Percentiles rank a stretch among this genome's conserved stretches.
These are phyloP conservation scores for Fundulus diaphanus DNA, from an alignment of 2,797 vertebrate genomes.

Conservation along the genomic window DNA sequence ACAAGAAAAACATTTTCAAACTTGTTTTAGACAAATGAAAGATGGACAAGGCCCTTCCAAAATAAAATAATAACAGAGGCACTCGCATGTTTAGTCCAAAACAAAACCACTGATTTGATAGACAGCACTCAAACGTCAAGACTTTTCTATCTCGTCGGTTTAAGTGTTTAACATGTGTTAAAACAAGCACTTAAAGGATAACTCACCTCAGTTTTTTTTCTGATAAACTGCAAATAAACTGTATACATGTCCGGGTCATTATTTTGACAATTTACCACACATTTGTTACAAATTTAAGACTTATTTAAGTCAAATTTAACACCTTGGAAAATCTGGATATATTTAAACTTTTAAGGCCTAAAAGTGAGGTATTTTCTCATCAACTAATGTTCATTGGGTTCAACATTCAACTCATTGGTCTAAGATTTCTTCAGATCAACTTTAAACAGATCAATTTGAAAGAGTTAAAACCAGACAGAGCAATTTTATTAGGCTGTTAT, in stretches of 20 bases:
- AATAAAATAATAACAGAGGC: background rate
- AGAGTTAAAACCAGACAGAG: too few relatives aligned
- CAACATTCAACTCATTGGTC: too few relatives aligned
- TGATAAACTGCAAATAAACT: too few relatives aligned
- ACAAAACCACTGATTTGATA: background rate
- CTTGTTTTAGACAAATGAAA: background rate
- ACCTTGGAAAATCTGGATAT: background rate
- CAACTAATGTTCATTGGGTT: too few relatives aligned
- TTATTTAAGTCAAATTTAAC: background rate
- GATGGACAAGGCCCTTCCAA: background rate
- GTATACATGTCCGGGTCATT: too few relatives aligned
- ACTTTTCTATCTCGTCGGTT: background rate
- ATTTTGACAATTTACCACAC: too few relatives aligned
- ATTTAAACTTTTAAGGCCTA: background rate
- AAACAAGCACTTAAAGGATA: background rate
- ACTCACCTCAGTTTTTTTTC: too few relatives aligned
- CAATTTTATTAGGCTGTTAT: background rate
- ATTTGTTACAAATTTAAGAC: background rate
- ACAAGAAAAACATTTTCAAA: background rate
- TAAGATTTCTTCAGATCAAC: too few relatives aligned
- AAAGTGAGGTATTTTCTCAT: too few relatives aligned
- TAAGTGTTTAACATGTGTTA: background rate
- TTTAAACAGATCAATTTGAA: too few relatives aligned
- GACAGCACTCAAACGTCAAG: background rate
- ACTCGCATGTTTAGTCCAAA: background rate